Evolutionary conservation across 2,888 invertebrate genomes (phyloP).

Genomic region (Gandaritis pyraliata): DNA sequence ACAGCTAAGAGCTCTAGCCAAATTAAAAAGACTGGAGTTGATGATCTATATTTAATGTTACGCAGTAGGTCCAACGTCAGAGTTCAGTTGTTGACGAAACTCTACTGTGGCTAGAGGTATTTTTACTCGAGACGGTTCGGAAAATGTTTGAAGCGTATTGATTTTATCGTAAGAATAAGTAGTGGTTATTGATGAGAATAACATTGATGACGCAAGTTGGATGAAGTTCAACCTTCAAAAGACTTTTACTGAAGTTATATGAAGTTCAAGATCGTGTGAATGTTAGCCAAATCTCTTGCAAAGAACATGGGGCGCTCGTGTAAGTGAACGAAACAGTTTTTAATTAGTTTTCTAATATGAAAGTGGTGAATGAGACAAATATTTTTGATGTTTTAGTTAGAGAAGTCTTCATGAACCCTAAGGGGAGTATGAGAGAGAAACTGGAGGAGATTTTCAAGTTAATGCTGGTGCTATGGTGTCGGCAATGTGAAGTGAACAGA

Average conservation of each 20-base stretch:
- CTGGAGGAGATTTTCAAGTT: slow-evolving; percentile 91
- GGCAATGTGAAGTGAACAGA: slow-evolving; percentile 88
- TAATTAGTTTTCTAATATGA: slow-evolving; percentile 14
- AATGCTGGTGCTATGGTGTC: slow-evolving; percentile 93
- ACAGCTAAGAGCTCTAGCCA: slow-evolving; percentile 37
- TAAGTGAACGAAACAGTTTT: slow-evolving; percentile 47
- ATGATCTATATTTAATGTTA: slow-evolving; percentile 74
- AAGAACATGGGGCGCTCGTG: slow-evolving; percentile 69
- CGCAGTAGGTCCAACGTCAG: slow-evolving; percentile 69
- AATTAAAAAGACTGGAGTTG: slow-evolving; percentile 57
- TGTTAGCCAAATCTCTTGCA: slow-evolving; percentile 29
- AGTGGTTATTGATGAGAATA: slow-evolving; percentile 42
- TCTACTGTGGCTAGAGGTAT: slow-evolving; percentile 71
- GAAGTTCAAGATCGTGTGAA: slow-evolving; percentile 52
- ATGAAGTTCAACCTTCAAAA: slow-evolving; percentile 47
- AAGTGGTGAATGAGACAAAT: slow-evolving; percentile 5
- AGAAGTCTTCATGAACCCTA: slow-evolving; percentile 65
- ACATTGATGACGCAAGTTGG: slow-evolving; percentile 57
- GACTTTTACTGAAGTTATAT: slow-evolving; percentile 47
- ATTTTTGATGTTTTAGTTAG: slow-evolving; percentile 67
- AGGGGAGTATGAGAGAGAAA: slow-evolving; percentile 80
- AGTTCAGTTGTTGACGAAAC: slow-evolving; percentile 73
- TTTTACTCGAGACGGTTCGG: slow-evolving; percentile 57
- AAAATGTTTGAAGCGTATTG: slow-evolving; percentile 63
- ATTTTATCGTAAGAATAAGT: slow-evolving; percentile 59